Base-by-base conservation (phyloP, 2,797 vertebrate genomes). In the Amblyraja radiata region DNA sequence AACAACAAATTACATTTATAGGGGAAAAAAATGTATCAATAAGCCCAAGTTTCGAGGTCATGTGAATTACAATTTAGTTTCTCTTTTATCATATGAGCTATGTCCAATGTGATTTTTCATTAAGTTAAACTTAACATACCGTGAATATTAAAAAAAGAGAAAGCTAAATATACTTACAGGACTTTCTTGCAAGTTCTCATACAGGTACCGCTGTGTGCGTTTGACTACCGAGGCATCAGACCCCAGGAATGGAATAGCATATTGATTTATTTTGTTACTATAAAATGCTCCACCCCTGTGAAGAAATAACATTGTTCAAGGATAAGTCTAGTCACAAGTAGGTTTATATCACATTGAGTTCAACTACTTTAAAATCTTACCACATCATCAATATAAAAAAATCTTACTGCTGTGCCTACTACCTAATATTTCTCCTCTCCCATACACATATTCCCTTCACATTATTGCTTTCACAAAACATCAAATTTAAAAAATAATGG, bases 191-290 rank as follows among this genome's bases (percentile, higher is more conserved):
- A 97, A 93, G 77, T 97, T 96, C 14, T 98, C 97, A 78, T 96
- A 93, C 93, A 99, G 95, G 93, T 97, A 99, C 90, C 97, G 97
- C 93, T 99, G 98, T 91, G 97, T 97, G 93, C 98, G 97, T 96
- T 96, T 99, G 93, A 99, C 98, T 92, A 99, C 98, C 0, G 99
- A 97, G 0, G 93, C 96, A 94, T 99, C 99, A 11, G 98, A 95
- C 76, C 98, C 99, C 96, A 98, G 95, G 95, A 99, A 99, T 46
- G 97, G 98, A 94, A 99, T 39, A 0, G 97, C 94, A 10, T 99
- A 99, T 93, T 97, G 95, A 93, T 96, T 96, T 93, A 99, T 95
- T 95, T 99, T 98, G 54, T 94, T 95, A 95, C 96, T 97, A 94
- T 95, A 99, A 95, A 98, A 98, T 94, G 98, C 7, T 1, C 95